Percentiles rank a stretch among this genome's conserved stretches.
Evolutionary conservation across 2,113 vertebrate genomes (phyloP).

Genomic region (Hemibagrus wyckioides): DNA sequence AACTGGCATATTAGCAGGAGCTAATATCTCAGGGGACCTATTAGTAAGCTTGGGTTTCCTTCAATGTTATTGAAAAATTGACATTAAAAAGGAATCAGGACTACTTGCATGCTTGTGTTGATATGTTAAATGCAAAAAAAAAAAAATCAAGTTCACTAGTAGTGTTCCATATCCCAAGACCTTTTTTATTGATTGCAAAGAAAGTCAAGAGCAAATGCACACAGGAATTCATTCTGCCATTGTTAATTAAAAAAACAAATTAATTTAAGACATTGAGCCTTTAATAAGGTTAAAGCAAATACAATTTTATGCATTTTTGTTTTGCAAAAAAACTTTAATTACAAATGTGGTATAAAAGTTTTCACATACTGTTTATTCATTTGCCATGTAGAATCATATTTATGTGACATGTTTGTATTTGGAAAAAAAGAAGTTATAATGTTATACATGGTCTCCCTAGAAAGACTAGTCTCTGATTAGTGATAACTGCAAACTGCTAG

Average conservation of each 20-base stretch:
- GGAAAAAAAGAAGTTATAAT: neutral
- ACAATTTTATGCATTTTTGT: neutral
- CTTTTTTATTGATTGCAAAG: neutral
- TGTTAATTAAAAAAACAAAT: neutral
- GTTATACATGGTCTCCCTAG: neutral
- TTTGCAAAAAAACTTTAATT: neutral
- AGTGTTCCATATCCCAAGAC: too few relatives aligned
- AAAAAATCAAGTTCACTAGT: neutral
- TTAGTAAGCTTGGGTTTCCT: conserved; percentile 71
- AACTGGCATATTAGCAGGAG: conserved; percentile 95
- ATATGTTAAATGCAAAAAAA: neutral
- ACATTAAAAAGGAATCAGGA: neutral
- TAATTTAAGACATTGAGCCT: too few relatives aligned
- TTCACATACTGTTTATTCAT: neutral
- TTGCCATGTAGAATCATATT: neutral
- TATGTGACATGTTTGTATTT: neutral
- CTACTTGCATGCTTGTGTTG: neutral
- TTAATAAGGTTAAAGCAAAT: neutral
- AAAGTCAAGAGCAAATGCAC: neutral
- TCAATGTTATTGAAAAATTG: neutral
- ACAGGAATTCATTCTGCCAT: neutral
- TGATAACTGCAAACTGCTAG: neutral
- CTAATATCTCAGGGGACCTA: conserved; percentile 98
- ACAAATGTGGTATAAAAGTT: neutral
- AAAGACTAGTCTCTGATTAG: neutral